Evolutionary conservation across 30 jellyfish, hydroid and myxozoan genomes (phyloP).

Genomic region (Aurelia aurita): DNA sequence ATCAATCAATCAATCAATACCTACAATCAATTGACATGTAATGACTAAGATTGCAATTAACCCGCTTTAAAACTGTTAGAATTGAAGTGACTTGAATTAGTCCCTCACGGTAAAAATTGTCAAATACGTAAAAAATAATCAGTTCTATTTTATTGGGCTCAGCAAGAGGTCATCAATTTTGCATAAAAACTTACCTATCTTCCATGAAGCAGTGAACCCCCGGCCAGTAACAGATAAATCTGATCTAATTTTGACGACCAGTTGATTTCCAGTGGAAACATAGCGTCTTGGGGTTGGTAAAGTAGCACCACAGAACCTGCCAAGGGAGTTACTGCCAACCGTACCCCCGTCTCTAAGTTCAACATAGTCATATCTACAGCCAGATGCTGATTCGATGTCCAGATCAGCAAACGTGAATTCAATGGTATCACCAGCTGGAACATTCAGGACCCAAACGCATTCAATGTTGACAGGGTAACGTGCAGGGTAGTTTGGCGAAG

Average conservation of each 20-base stretch:
- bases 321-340: constrained; percentile 39
- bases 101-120: no score
- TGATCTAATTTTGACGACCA: constrained; percentile 58
- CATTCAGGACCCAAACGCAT: constrained; percentile 73
- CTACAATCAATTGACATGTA: no score
- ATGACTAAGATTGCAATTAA: no score
- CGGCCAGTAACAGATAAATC: constrained; percentile 63
- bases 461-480: constrained; percentile 37
- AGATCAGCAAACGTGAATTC: constrained; percentile 42
- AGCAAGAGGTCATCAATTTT: no score
- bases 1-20: no score
- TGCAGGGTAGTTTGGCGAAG: constrained; percentile 78
- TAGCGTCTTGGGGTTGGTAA: constrained; percentile 41
- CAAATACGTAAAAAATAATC: no score
- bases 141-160: no score
- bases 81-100: no score
- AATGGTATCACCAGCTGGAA: constrained; percentile 73
- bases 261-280: constrained; percentile 70
- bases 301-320: constrained; percentile 58
- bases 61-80: no score
- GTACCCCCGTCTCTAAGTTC: constrained; percentile 77
- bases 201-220: constrained; percentile 86
- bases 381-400: constrained; percentile 66
- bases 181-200: constrained; percentile 43
- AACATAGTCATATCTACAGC: constrained; percentile 65